Percentiles rank a stretch among this genome's conserved stretches.
phyloP scores from a whole-genome alignment of 2,888 invertebrate species.

The Cephus runcator region DNA sequence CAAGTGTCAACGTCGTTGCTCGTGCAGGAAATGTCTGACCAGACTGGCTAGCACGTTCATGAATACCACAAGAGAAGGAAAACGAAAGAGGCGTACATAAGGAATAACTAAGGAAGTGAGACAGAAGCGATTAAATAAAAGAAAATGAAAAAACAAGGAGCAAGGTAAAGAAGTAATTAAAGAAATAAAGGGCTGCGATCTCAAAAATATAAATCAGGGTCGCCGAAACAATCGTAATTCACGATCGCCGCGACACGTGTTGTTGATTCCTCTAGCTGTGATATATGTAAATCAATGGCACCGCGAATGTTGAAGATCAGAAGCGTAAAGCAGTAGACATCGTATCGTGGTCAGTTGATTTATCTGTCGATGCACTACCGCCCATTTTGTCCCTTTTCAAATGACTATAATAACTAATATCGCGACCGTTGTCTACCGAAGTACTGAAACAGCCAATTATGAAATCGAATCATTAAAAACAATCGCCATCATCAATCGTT shows the following conservation, averaged over 20 bases:
- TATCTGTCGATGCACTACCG: no score
- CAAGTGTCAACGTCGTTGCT: not conserved
- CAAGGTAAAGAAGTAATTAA: not conserved
- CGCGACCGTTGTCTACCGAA: not conserved
- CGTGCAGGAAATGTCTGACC: not conserved
- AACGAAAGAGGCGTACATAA: slow-evolving; percentile 8
- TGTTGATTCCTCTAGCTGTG: slow-evolving; percentile 36
- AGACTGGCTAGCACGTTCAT: not conserved
- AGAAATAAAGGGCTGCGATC: slow-evolving; percentile 8
- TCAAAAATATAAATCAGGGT: slow-evolving; percentile 14
- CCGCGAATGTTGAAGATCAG: slow-evolving; percentile 1
- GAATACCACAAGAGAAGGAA: slow-evolving; percentile 13
- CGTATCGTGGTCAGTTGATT: no score
- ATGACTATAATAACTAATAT: no score
- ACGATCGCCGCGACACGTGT: slow-evolving; percentile 17
- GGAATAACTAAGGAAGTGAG: slow-evolving; percentile 15
- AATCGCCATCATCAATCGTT: not conserved
- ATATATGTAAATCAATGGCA: slow-evolving; percentile 30
- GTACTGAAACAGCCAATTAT: not conserved
- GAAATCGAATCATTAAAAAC: not conserved
- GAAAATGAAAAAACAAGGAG: slow-evolving; percentile 5
- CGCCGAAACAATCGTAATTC: slow-evolving; percentile 2
- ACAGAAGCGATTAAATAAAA: slow-evolving; percentile 11
- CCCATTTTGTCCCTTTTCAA: no score
- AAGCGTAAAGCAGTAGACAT: no score